Conservation (phyloP, 2,888 invertebrate genomes). For the Tetragonula carbonaria region DNA sequence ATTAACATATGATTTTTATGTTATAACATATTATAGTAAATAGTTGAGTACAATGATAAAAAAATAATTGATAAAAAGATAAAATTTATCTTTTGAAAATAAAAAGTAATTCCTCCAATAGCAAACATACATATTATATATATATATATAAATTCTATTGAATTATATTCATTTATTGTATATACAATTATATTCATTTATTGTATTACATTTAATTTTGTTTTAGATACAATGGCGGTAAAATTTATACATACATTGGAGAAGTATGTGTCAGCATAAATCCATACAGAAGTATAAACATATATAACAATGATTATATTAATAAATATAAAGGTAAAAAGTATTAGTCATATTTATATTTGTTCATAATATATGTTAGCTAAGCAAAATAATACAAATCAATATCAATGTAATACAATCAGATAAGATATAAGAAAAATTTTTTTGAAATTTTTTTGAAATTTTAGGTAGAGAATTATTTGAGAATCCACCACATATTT, state of each 20-base stretch:
- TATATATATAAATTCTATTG: neutral
- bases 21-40: neutral
- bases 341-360: neutral
- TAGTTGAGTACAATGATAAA: neutral
- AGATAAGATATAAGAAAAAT: neutral
- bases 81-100: conserved; percentile 39
- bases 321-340: conserved; percentile 92
- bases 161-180: neutral
- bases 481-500: conserved; percentile 98
- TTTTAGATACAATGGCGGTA: conserved; percentile 94
- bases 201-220: conserved; percentile 67
- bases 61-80: conserved; percentile 35
- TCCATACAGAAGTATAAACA: conserved; percentile 96
- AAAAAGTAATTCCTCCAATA: neutral
- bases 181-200: neutral
- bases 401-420: neutral
- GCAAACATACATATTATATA: neutral
- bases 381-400: neutral
- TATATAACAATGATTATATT: conserved; percentile 94
- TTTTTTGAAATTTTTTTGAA: neutral
- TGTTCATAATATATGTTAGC: neutral
- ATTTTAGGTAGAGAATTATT: conserved; percentile 94
- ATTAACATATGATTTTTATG: neutral
- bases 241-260: conserved; percentile 99
- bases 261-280: conserved; percentile 99